Evolutionary conservation across 2,113 vertebrate species (phyloP).

Genomic region (Mola mola): DNA sequence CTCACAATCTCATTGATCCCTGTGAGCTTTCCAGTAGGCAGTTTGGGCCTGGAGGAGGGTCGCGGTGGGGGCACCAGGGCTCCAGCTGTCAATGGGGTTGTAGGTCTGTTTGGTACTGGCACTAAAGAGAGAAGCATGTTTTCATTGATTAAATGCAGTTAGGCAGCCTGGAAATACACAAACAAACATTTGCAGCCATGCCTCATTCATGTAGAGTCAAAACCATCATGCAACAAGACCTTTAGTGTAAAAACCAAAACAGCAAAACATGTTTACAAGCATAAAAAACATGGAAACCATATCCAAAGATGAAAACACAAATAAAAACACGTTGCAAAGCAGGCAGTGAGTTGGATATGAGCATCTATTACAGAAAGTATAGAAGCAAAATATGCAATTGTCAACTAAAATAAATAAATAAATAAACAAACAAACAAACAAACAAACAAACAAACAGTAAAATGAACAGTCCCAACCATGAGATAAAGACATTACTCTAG

Average conservation of each 20-base stretch:
- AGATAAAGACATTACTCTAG: slow-evolving; percentile 25
- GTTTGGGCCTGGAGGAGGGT: slow-evolving; percentile 94
- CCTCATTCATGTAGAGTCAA: slow-evolving; percentile 11
- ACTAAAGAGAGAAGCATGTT: slow-evolving; percentile 62
- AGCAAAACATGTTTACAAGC: slow-evolving; percentile 8
- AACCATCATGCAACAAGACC: slow-evolving; percentile 45
- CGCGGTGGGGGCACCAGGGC: slow-evolving; percentile 93
- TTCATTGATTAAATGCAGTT: background rate
- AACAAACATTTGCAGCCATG: background rate
- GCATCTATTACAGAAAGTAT: slow-evolving; percentile 2
- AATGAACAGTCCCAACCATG: slow-evolving; percentile 46
- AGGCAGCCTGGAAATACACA: background rate
- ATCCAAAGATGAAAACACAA: slow-evolving; percentile 17
- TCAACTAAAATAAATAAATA: slow-evolving; percentile 1
- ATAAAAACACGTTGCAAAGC: slow-evolving; percentile 36
- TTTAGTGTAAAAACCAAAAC: background rate
- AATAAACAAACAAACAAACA: slow-evolving; percentile 11
- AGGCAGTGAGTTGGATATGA: slow-evolving; percentile 27
- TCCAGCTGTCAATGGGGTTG: slow-evolving; percentile 89
- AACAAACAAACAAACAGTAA: slow-evolving; percentile 19
- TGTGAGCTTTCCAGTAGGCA: slow-evolving; percentile 89
- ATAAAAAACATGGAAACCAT: slow-evolving; percentile 3
- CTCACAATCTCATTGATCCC: slow-evolving; percentile 98
- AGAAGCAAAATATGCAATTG: background rate
- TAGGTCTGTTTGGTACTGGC: slow-evolving; percentile 84